Evolutionary conservation across 1,140 invertebrate species (phyloP), one percentile per base, ranked within the genome.

Genomic region (Drosophila kepulauana): DNA sequence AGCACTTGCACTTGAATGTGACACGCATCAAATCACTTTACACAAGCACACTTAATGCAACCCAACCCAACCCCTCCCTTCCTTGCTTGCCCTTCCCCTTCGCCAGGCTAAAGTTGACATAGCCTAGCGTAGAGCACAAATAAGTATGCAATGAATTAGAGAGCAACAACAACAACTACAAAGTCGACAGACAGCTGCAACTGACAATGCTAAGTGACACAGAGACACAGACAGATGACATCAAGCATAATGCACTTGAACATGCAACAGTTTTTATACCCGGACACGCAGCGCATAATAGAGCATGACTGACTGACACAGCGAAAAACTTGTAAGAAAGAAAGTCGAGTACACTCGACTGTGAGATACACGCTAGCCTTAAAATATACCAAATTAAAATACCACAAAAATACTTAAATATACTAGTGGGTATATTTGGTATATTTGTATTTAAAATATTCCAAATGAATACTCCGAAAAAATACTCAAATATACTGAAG

Each of bases 1-100:
- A 72, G 62, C 75, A 75, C 66, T 66, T 76, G 52, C 69, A 71
- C 66, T 75, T 73, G 70, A 81, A 78, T 78, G 58, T 61, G 75
- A 82, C 82, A 79, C 75, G 75, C 79, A 82, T 76, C 75, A 67
- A 86, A 82, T 82, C 82, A 72, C 82, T 82, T 79, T 56, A 76
- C 54, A 69, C 82, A 77, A 82, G 82, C 77, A 75, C 71, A 87
- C 82, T 86, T 75, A 82, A 82, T 68, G 72, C 74, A 20, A 20
- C 20, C 35, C 15, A 20, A 20, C 20, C 7, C 41, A n/a, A 5
- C 43, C 11, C 2, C 43, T 41, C 25, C 20, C 56, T 15, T 15
- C 15, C 15, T 15, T 15, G 20, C 20, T 20, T 20, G 20, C 8
- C 35, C 56, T 3, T 6, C 5, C 15, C 8, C 11, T 45, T 35